A percentile compares a stretch with the other conserved stretches of the same genome.
Conservation (phyloP, 1,140 invertebrate genomes). For the Geopemphigus sp. region DNA sequence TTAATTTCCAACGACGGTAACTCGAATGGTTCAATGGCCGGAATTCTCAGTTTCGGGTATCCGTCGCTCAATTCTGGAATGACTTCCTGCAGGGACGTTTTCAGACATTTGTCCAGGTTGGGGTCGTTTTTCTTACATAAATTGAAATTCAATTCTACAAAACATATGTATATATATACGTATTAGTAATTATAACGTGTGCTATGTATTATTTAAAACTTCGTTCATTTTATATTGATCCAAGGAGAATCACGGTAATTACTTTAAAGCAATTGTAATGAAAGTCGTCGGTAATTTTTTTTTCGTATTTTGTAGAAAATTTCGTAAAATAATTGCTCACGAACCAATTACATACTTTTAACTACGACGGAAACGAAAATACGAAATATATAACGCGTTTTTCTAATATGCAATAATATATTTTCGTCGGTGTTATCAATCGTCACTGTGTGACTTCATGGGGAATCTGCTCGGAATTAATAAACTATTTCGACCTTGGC, state of each 20-base stretch:
- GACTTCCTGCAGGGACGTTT: conserved; percentile 40
- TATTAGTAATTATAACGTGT: not conserved
- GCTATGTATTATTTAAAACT: not conserved
- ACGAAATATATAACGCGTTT: too few species aligned
- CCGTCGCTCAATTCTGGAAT: conserved; percentile 51
- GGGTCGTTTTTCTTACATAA: conserved; percentile 49
- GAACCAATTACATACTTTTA: too few species aligned
- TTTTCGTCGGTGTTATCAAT: too few species aligned
- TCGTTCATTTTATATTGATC: not conserved
- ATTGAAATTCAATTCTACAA: conserved; percentile 32
- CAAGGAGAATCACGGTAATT: not conserved
- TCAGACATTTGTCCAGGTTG: conserved; percentile 44
- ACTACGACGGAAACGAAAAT: too few species aligned
- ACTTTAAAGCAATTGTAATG: not conserved
- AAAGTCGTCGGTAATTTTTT: not conserved
- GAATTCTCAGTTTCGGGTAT: conserved; percentile 53
- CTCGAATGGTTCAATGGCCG: conserved; percentile 54
- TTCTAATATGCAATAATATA: not conserved
- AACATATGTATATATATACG: too few species aligned
- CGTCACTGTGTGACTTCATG: not conserved
- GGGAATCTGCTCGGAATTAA: not conserved
- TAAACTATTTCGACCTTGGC: conserved; percentile 7
- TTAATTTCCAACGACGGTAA: conserved; percentile 53
- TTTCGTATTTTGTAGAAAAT: not conserved
- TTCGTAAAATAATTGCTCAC: too few species aligned